A percentile compares a stretch with the other conserved stretches of the same genome.
These are phyloP conservation scores for Dipodomys spectabilis DNA, from an alignment of 2,113 vertebrate genomes.

Conservation along the genomic window DNA sequence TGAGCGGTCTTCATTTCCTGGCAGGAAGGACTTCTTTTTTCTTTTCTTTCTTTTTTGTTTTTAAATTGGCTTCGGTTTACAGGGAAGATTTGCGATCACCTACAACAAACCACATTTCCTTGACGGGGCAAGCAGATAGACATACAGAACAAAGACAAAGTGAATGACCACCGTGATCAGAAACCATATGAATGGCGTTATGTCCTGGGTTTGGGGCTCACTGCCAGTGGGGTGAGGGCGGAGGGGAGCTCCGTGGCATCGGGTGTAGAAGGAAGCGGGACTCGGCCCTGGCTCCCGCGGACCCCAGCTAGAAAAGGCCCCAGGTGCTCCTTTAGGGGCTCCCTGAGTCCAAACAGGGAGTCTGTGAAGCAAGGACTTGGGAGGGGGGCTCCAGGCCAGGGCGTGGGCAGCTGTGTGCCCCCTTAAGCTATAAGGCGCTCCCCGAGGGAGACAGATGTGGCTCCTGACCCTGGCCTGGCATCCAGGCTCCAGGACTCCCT, in stretches of 20 bases:
- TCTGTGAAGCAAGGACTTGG: neutral
- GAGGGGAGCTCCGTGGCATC: rapidly evolving
- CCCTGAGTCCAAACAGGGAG: neutral
- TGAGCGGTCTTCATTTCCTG: neutral
- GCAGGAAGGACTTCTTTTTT: neutral
- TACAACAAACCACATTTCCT: neutral
- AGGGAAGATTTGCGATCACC: slow-evolving; percentile 13
- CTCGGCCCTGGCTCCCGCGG: too few species aligned
- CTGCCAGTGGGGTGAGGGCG: neutral
- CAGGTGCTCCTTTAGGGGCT: too few species aligned
- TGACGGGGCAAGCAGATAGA: neutral
- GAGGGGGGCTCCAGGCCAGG: neutral
- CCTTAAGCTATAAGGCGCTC: neutral
- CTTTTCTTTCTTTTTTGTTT: too few species aligned
- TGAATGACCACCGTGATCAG: neutral
- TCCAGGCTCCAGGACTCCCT: neutral
- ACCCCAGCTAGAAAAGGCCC: too few species aligned
- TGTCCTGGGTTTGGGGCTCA: neutral
- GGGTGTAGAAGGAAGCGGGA: neutral
- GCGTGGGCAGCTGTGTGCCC: neutral
- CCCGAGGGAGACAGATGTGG: neutral
- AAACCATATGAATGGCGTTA: too few species aligned
- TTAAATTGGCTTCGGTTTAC: neutral
- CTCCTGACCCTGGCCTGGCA: neutral
- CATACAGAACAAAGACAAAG: neutral